A percentile compares a stretch with the other conserved stretches of the same genome.
phyloP scores from a whole-genome alignment of 2,113 vertebrate species.

The Oreochromis aureus region DNA sequence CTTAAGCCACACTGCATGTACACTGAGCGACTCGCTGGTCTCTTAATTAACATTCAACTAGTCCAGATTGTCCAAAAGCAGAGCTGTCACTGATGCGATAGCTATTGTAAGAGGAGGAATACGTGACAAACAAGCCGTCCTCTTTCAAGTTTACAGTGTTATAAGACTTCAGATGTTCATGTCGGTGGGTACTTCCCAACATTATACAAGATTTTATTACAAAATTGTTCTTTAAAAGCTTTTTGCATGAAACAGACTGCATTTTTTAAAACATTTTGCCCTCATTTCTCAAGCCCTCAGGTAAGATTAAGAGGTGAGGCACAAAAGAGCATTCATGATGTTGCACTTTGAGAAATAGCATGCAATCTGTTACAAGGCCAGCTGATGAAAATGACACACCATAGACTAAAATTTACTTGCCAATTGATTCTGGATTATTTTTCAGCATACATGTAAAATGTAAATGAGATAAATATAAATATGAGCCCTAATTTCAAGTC shows the following conservation, averaged over 20 bases:
- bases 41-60: not conserved
- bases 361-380: not conserved
- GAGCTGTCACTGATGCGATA: not conserved
- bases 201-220: not conserved
- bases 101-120: not conserved
- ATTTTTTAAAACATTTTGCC: not conserved
- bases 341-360: not conserved
- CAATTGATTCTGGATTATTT: not conserved
- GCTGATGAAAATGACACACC: not conserved
- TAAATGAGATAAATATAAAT: not conserved
- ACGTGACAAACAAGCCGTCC: not conserved
- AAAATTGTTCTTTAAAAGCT: not conserved
- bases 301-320: not conserved
- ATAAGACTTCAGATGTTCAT: not conserved
- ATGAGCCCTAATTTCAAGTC: not conserved
- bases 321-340: not conserved
- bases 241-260: not conserved
- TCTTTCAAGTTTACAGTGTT: not conserved
- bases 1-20: not conserved
- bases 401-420: not conserved
- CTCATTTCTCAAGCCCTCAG: not conserved
- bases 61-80: not conserved
- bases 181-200: not conserved
- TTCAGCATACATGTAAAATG: fast-evolving
- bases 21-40: not conserved